Evolutionary conservation across 2,797 vertebrate species (phyloP), one percentile per base, ranked within the genome.

Genomic region (Champsocephalus esox): DNA sequence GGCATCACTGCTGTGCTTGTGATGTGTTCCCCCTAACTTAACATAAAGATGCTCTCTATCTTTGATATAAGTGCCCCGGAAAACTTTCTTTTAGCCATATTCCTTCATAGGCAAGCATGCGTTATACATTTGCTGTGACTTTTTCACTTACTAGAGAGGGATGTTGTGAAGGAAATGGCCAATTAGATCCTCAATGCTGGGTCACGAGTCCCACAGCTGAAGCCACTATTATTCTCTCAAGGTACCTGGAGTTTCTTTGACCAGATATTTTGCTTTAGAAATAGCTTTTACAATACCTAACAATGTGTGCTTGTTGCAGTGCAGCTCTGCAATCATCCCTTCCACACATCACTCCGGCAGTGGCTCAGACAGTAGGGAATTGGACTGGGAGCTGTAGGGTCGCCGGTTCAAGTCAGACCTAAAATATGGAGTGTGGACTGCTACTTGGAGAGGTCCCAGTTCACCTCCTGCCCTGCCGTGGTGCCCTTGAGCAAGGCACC

Each of bases 1-100:
- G 48, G 54, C 73, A 75, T 56, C 3, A 24, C 72, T 75, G 48
- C 55, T 45, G 61, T 64, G 44, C 73, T 67, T 73, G 46, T 43
- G 58, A 60, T 65, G 46, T 54, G 28, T 54, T 81, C 2, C 0
- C 17, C n/a, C 3, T 16, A 34, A 61, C 44, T 24, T 59, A 43
- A 60, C 38, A 28, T 28, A 49, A 4, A 65, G 24, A 9, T 48
- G 43, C 5, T 28, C 28, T 28, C 14, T 46, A n/a, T 38, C 41
- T 41, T 9, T 50, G 3, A 50, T 61, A 5, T 14, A 24, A 24
- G 19, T n/a, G 34, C 2, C 34, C 5, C 32, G 28, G 13, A 45
- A 72, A 69, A 62, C 41, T 16, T 14, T 48, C 1, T 52, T 32
- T 50, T 16, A 45, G 46, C 19, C 3, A 0, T 10, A 11, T 32